These are phyloP conservation scores for Dicrurus megarhynchus DNA, from an alignment of 2,113 vertebrate species.

Conservation along the genomic window DNA sequence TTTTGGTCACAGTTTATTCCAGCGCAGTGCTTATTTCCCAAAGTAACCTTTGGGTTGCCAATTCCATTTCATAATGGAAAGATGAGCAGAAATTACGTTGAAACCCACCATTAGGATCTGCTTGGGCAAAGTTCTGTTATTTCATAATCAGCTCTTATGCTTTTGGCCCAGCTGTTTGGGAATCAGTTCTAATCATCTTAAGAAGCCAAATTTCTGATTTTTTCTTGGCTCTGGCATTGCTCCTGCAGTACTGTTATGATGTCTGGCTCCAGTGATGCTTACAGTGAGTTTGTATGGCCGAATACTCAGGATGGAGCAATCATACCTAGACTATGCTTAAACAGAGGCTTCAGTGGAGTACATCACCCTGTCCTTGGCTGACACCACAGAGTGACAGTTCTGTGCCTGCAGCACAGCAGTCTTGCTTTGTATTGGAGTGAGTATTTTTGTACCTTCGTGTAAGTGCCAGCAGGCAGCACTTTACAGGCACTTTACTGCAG, in stretches of 20 bases:
- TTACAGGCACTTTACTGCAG: background rate
- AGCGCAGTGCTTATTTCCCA: background rate
- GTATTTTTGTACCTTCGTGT: background rate
- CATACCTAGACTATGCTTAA: background rate
- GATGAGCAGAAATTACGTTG: background rate
- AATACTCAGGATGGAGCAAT: background rate
- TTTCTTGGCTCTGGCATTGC: background rate
- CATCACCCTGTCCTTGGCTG: background rate
- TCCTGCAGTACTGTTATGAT: background rate
- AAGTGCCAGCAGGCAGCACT: background rate
- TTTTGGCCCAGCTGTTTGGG: background rate
- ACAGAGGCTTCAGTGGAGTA: background rate
- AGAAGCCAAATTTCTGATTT: background rate
- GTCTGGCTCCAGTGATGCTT: background rate
- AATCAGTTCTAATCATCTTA: background rate
- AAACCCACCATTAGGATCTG: background rate
- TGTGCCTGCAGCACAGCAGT: background rate
- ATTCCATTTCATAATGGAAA: background rate
- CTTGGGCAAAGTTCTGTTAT: background rate
- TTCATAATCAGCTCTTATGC: slow-evolving; percentile 16
- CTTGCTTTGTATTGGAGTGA: background rate
- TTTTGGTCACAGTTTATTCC: background rate
- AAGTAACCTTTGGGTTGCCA: background rate
- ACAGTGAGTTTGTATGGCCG: background rate
- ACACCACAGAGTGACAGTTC: background rate